These are phyloP conservation scores for Saguinus imperator DNA, from an alignment of 2,113 vertebrate species.

Conservation along the genomic window DNA sequence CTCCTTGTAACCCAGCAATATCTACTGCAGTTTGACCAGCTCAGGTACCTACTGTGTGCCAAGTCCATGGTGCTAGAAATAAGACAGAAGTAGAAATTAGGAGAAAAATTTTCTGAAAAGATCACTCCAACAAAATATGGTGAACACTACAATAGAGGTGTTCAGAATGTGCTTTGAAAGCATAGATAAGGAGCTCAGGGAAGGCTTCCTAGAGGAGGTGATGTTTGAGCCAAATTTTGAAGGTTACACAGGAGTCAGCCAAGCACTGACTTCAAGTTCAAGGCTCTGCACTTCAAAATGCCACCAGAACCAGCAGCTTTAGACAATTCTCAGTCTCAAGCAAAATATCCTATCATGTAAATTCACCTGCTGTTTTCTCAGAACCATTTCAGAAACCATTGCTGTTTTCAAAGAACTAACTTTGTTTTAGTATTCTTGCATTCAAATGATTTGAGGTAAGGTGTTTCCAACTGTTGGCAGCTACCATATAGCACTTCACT, in stretches of 20 bases:
- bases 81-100: neutral
- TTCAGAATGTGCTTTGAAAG: neutral
- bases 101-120: neutral
- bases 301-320: neutral
- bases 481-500: neutral
- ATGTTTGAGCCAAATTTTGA: neutral
- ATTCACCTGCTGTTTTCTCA: neutral
- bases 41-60: neutral
- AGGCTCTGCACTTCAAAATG: neutral
- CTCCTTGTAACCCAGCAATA: neutral
- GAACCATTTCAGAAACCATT: neutral
- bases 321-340: neutral
- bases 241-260: neutral
- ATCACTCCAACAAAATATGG: neutral
- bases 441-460: neutral
- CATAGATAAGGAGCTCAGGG: neutral
- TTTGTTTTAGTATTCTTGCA: neutral
- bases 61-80: neutral
- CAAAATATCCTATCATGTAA: neutral
- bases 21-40: neutral
- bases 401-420: neutral
- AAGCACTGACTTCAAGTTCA: neutral
- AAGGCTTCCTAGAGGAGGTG: neutral
- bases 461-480: neutral
- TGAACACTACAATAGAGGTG: neutral